These are phyloP conservation scores for Ifrita kowaldi DNA, from an alignment of 2,113 vertebrate species.

Conservation along the genomic window DNA sequence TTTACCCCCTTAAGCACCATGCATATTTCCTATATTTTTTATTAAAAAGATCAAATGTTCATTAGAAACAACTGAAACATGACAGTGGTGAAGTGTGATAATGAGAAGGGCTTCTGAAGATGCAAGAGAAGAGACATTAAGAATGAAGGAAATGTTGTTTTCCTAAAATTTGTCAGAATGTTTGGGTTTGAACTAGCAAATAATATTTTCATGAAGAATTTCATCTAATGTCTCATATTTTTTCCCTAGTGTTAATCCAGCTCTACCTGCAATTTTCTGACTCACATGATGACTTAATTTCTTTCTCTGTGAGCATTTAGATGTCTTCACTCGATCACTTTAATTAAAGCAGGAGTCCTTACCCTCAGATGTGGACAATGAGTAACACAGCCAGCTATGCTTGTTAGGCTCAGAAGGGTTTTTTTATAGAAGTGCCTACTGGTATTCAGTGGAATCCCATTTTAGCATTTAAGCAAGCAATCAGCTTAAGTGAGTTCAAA, in stretches of 20 bases:
- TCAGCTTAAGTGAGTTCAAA: slow-evolving; percentile 14
- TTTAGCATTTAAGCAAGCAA: not conserved
- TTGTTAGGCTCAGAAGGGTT: not conserved
- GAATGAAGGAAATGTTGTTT: not conserved
- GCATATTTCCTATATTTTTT: not conserved
- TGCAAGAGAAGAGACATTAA: not conserved
- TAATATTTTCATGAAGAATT: not conserved
- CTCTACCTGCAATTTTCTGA: not conserved
- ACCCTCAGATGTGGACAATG: not conserved
- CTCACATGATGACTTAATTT: slow-evolving; percentile 12
- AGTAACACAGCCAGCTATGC: not conserved
- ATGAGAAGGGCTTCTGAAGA: not conserved
- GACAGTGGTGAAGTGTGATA: not conserved
- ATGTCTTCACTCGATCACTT: not conserved
- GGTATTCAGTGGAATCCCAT: not conserved
- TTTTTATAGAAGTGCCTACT: not conserved
- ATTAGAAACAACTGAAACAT: not conserved
- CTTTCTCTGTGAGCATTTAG: not conserved
- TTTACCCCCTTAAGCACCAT: not conserved
- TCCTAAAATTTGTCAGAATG: not conserved
- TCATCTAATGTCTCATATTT: not conserved
- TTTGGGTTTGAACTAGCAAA: not conserved
- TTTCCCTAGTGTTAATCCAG: not conserved
- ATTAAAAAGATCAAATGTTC: not conserved
- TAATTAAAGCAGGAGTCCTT: slow-evolving; percentile 27